phyloP scores from a whole-genome alignment of 2,113 vertebrate genomes.

The Tonatia bakeri region DNA sequence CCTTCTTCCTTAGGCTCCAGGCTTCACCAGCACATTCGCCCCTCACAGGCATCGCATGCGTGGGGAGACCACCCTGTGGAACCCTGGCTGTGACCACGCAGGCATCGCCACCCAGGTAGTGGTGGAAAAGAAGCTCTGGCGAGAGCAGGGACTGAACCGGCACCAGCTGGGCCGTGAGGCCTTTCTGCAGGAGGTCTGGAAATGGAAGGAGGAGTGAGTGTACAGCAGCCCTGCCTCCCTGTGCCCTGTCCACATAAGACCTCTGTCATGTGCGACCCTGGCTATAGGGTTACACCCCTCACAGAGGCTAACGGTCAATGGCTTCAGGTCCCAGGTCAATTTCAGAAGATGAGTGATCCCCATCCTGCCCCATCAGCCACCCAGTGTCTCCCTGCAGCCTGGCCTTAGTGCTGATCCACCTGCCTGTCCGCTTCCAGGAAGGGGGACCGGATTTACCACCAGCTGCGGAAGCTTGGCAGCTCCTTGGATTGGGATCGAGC shows the following conservation, averaged over 20 bases:
- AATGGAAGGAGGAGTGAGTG: slow-evolving; percentile 94
- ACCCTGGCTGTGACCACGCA: slow-evolving; percentile 93
- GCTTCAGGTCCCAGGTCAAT: not conserved
- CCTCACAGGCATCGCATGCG: slow-evolving; percentile 90
- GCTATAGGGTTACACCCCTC: not conserved
- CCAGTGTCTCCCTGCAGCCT: not conserved
- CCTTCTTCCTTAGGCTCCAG: not conserved
- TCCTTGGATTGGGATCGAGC: slow-evolving; percentile 93
- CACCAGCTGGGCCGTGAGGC: slow-evolving; percentile 90
- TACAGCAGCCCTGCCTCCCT: not conserved
- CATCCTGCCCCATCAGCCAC: not conserved
- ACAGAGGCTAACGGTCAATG: not conserved
- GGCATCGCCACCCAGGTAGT: slow-evolving; percentile 96
- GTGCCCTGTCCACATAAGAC: not conserved
- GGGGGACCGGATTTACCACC: slow-evolving; percentile 91
- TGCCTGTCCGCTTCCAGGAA: slow-evolving; percentile 79
- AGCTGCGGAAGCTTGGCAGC: slow-evolving; percentile 88
- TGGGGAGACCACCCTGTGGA: slow-evolving; percentile 92
- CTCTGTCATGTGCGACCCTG: not conserved
- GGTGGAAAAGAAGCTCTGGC: slow-evolving; percentile 93
- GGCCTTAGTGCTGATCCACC: not conserved
- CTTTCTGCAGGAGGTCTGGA: slow-evolving; percentile 91
- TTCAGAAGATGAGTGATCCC: not conserved
- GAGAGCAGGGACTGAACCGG: slow-evolving; percentile 84
- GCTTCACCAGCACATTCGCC: not conserved